Evolutionary conservation across 2,888 invertebrate species (phyloP).

Genomic region (Drosophila histrio): DNA sequence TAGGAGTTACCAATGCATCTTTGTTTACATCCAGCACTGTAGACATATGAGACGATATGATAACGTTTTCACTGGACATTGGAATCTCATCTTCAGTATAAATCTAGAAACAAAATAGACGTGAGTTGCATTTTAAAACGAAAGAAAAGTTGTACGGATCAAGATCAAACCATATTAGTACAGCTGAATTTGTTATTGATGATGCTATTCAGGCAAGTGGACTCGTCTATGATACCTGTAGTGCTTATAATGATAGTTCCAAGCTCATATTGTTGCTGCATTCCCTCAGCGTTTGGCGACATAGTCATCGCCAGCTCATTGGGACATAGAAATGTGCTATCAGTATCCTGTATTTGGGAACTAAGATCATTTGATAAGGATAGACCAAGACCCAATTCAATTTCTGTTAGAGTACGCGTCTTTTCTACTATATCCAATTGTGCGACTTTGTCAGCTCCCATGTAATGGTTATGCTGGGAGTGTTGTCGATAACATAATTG

Average conservation of each 20-base stretch:
- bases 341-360: not conserved
- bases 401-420: slow-evolving; percentile 7
- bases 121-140: not conserved
- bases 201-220: slow-evolving; percentile 35
- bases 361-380: slow-evolving; percentile 10
- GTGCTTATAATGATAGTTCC: slow-evolving; percentile 68
- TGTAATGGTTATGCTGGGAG: not conserved
- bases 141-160: not conserved
- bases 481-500: slow-evolving; percentile 1
- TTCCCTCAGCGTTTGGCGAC: slow-evolving; percentile 9
- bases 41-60: slow-evolving; percentile 66
- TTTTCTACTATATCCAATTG: slow-evolving; percentile 3
- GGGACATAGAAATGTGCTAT: slow-evolving; percentile 17
- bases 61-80: slow-evolving; percentile 60
- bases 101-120: slow-evolving; percentile 40
- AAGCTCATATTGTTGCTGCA: slow-evolving; percentile 62
- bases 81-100: slow-evolving; percentile 68
- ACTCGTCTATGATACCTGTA: slow-evolving; percentile 37
- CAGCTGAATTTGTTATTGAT: slow-evolving; percentile 40
- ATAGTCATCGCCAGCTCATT: slow-evolving; percentile 17
- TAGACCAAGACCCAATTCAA: slow-evolving; percentile 11
- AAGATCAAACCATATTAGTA: slow-evolving; percentile 61
- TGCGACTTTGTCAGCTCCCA: not conserved
- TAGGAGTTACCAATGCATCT: slow-evolving; percentile 35
- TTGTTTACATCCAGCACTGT: slow-evolving; percentile 23